Conservation (phyloP, 2,113 vertebrate genomes). For the Chauna torquata region DNA sequence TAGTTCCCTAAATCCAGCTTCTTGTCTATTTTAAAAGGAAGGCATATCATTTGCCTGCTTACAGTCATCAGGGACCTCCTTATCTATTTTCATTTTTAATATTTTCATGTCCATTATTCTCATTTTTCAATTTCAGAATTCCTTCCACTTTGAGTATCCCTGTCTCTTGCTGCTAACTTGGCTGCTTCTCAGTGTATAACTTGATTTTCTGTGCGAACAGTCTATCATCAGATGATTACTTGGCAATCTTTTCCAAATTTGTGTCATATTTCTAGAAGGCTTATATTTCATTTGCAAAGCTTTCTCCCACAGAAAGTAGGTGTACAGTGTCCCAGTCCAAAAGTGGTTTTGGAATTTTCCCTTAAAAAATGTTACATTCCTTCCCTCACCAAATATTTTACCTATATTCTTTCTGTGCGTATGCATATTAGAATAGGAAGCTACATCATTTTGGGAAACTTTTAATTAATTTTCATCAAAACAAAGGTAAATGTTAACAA, state of each 20-base stretch:
- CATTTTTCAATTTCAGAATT: not conserved
- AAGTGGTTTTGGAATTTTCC: not conserved
- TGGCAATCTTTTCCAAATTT: not conserved
- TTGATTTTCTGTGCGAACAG: constrained; percentile 6
- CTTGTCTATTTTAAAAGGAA: not conserved
- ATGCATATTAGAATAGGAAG: not conserved
- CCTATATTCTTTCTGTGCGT: not conserved
- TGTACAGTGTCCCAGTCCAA: not conserved
- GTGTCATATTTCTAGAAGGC: not conserved
- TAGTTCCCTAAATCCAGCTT: not conserved
- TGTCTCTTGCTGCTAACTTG: not conserved
- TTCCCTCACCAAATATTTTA: not conserved
- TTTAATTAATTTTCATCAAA: not conserved
- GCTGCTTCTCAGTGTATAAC: not conserved
- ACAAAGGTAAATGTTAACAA: not conserved
- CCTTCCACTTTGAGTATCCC: not conserved
- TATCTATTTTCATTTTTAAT: not conserved
- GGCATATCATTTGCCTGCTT: not conserved
- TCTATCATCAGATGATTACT: not conserved
- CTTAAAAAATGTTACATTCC: not conserved
- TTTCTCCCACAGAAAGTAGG: not conserved
- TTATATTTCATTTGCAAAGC: not conserved
- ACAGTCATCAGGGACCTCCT: not conserved
- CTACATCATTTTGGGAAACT: not conserved
- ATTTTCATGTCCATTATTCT: not conserved